Percentiles rank a stretch among this genome's conserved stretches.
phyloP scores from a whole-genome alignment of 2,888 invertebrate species.

The Lasioglossum figueresi region DNA sequence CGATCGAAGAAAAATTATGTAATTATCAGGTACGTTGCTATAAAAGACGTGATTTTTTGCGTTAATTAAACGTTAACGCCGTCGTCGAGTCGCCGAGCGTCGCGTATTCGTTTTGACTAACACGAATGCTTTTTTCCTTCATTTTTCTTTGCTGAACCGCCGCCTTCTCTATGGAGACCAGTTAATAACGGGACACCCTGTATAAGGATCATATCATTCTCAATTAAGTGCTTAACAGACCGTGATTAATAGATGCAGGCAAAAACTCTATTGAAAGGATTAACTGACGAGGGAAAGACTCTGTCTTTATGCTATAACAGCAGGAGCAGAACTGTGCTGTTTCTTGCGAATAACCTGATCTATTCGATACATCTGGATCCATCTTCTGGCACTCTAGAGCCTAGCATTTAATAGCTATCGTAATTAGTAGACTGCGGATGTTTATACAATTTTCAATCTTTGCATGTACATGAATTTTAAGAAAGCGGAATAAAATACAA shows the following conservation, averaged over 20 bases:
- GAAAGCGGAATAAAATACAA: too few relatives aligned
- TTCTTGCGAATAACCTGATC: neutral
- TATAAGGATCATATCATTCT: constrained; percentile 1
- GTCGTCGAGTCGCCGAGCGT: neutral
- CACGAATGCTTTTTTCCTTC: neutral
- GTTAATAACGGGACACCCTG: constrained; percentile 1
- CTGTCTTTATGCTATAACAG: neutral
- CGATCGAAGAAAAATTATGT: neutral
- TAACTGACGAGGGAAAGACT: neutral
- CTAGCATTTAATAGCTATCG: neutral
- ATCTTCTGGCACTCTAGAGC: neutral
- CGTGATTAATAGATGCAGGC: constrained; percentile 1
- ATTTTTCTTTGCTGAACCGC: neutral
- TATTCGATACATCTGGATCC: neutral
- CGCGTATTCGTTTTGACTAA: neutral
- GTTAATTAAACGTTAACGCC: neutral
- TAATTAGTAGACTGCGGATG: neutral
- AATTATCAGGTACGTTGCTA: neutral
- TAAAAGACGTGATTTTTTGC: neutral
- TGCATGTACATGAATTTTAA: too few relatives aligned
- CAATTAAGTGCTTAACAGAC: constrained; percentile 7
- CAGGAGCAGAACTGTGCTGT: neutral
- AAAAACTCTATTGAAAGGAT: constrained; percentile 19
- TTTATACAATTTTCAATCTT: too few relatives aligned
- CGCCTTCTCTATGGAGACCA: neutral